phyloP scores from a whole-genome alignment of 1,140 invertebrate genomes.

The Aphaenogaster floridana region DNA sequence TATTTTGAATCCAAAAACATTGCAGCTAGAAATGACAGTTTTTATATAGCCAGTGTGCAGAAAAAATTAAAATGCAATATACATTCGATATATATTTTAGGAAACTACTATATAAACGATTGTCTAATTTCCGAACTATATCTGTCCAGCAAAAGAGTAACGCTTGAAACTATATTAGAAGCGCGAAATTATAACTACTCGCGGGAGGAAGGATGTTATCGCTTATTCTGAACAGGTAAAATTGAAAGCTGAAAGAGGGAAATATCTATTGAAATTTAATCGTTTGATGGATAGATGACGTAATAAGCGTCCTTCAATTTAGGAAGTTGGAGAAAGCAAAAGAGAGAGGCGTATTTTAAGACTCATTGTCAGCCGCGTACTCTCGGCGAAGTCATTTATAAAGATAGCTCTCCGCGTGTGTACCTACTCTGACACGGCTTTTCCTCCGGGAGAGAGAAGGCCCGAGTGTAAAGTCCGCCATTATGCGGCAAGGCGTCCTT shows the following conservation, averaged over 20 bases:
- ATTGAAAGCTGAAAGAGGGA: background rate
- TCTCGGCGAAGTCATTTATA: conserved; percentile 51
- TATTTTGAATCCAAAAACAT: background rate
- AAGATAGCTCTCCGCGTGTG: conserved; percentile 49
- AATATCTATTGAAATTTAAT: background rate
- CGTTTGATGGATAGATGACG: background rate
- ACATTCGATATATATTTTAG: background rate
- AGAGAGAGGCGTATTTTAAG: conserved; percentile 6
- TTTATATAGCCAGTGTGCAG: background rate
- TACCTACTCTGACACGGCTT: conserved; percentile 39
- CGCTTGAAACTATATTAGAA: background rate
- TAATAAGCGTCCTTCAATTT: conserved; percentile 21
- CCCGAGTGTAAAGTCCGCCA: conserved; percentile 45
- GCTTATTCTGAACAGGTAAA: background rate
- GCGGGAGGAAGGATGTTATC: too few species aligned
- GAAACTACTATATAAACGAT: too few species aligned
- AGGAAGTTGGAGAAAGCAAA: background rate
- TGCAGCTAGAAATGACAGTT: background rate
- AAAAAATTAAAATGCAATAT: background rate
- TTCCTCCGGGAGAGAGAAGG: conserved; percentile 22
- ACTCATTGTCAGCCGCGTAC: background rate
- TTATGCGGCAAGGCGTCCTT: conserved; percentile 44
- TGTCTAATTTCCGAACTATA: background rate
- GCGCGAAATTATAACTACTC: background rate
- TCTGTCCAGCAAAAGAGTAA: background rate